These are phyloP conservation scores for Apamea anceps DNA, from an alignment of 2,888 invertebrate species.

Conservation along the genomic window DNA sequence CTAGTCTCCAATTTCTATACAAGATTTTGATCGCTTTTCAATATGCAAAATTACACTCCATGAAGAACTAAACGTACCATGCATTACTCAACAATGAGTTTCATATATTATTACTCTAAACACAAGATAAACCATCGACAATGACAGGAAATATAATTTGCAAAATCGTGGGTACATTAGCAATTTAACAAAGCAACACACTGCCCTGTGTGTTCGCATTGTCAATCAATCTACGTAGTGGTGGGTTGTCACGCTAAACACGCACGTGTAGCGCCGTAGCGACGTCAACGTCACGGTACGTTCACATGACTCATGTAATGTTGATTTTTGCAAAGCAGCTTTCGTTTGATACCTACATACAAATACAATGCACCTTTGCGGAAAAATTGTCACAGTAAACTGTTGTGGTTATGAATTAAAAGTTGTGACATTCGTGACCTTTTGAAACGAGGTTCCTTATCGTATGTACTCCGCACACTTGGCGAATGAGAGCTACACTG, in stretches of 20 bases:
- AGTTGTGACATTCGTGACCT: background rate
- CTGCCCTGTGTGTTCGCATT: slow-evolving; percentile 72
- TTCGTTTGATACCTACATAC: background rate
- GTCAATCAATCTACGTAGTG: slow-evolving; percentile 80
- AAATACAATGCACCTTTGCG: background rate
- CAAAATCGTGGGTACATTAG: slow-evolving; percentile 64
- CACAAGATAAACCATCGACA: slow-evolving; percentile 50
- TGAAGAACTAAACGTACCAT: background rate
- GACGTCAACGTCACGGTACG: slow-evolving; percentile 73
- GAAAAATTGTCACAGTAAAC: background rate
- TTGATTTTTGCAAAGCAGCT: slow-evolving; percentile 45
- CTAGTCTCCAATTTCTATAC: background rate
- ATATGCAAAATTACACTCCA: slow-evolving; percentile 6
- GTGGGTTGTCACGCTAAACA: slow-evolving; percentile 79
- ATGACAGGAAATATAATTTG: slow-evolving; percentile 66
- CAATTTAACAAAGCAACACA: slow-evolving; percentile 71
- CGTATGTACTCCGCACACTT: background rate
- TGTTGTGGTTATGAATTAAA: background rate
- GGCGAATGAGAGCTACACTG: background rate
- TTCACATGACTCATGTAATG: slow-evolving; percentile 72
- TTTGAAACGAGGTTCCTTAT: background rate
- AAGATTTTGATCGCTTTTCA: background rate
- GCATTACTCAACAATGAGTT: slow-evolving; percentile 18
- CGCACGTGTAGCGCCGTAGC: slow-evolving; percentile 75
- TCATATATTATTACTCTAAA: slow-evolving; percentile 39